Evolutionary conservation across 2,888 invertebrate genomes (phyloP).

Genomic region (Agrochola litura): DNA sequence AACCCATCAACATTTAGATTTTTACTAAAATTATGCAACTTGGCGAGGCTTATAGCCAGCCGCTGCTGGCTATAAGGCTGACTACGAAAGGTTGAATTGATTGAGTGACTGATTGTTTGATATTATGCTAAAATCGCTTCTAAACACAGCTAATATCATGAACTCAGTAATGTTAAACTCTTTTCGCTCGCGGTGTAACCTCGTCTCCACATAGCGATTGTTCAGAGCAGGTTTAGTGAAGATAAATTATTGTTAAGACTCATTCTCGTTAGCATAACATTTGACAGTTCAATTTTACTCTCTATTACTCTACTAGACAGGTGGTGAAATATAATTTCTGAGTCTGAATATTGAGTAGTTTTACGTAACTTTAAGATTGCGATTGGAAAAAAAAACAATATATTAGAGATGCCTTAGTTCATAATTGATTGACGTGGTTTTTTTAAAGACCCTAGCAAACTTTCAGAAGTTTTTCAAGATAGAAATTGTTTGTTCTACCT

Average conservation of each 20-base stretch:
- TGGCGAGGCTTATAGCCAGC: no score
- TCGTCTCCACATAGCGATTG: slow-evolving; percentile 26
- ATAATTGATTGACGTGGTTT: no score
- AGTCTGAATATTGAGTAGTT: slow-evolving; percentile 19
- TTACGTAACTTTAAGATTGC: no score
- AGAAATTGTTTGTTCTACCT: no score
- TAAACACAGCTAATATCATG: not conserved
- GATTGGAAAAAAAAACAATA: not conserved
- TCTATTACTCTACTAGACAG: not conserved
- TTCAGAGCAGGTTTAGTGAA: slow-evolving; percentile 47
- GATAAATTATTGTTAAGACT: slow-evolving; percentile 54
- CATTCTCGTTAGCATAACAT: slow-evolving; percentile 33
- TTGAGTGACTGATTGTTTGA: no score
- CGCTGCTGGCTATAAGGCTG: no score
- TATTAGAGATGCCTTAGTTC: no score
- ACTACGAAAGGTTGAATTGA: no score
- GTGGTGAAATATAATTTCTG: slow-evolving; percentile 4
- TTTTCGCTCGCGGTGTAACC: slow-evolving; percentile 26
- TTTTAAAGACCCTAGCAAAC: no score
- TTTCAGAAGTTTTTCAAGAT: no score
- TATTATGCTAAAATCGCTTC: not conserved
- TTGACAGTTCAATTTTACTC: slow-evolving; percentile 51
- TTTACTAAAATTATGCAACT: no score
- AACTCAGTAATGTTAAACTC: not conserved
- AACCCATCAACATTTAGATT: no score